Evolutionary conservation across 2,797 vertebrate genomes (phyloP), one percentile per base, ranked within the genome.

Genomic region (Acanthiza pusilla): DNA sequence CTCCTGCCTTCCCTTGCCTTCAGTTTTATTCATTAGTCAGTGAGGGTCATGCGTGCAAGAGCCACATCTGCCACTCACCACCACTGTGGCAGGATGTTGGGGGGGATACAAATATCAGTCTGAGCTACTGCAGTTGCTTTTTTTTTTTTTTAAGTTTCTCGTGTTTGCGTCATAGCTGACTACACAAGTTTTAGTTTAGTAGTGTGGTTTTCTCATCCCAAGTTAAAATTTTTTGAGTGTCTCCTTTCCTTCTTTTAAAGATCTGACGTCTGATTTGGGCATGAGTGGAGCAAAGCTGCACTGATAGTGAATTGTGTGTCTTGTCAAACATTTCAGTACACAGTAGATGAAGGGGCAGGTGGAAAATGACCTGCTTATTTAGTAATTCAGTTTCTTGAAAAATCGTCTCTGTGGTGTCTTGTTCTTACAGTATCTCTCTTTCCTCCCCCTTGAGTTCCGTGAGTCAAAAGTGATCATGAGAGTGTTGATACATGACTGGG

Each of bases 21-120:
- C 48, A 38, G 45, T 62, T 45, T 23, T 42, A 19, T 34, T 72
- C 54, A 11, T 29, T 60, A 13, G 5, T 32, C 16, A 21, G 78
- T 3, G 55, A 60, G 14, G 38, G 32, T 51, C 45, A 8, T 36
- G 87, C 1, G 0, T 61, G 51, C 0, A 0, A 47, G 65, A 67
- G 70, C 68, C 25, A 3, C 5, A 5, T 38, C 38, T 80, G 58
- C 57, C 0, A 4, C 60, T 82, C 18, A 0, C 13, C 0, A 2
- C 48, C 0, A 0, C 0, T 0, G 42, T 40, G 81, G 58, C 76
- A 77, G 55, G 65, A 80, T 91, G 79, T 45, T 65, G 51, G 22
- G 71, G 71, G 48, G 11, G 21, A 43, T 53, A 36, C 22, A 58
- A 22, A 27, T 53, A 58, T 30, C 8, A 2, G 51, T 72, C 32